Base-by-base conservation (phyloP, 2,797 vertebrate genomes). In the Eptatretus atami region DNA sequence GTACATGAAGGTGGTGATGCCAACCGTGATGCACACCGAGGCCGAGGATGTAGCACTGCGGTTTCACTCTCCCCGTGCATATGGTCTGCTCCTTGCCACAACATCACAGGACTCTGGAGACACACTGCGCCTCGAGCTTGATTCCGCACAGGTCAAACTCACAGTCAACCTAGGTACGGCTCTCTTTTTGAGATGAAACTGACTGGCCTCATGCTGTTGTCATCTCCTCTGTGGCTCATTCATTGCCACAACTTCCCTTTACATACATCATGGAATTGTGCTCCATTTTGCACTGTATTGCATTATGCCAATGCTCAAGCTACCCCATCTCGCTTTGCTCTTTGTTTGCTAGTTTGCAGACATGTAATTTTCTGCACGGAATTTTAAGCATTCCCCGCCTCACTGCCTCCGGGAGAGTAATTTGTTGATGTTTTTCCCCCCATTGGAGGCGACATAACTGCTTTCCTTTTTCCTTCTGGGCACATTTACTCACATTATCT, bases 131-230 rank as follows among this genome's bases (percentile, higher is more conserved):
- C 75, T 96, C 64, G 90, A 96, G 77, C 76, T 96, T 71, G 90
- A 96, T 13, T 81, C 83, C 15, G 84, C 86, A 13, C 79, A 82
- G 1, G 85, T 96, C 74, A 95, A 94, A 69, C 82, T 96, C 67
- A 96, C 84, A 73, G 83, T 96, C 76, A 96, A 96, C 72, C 68
- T 96, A 86, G 90, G 90, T 96, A 95, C 83, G 68, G 81, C 57
- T n/a, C 10, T 61, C 57, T 44, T 44, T 44, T 44, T 8, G 31
- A 44, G 31, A 44, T 44, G 31, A 44, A 44, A 44, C 31, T 5
- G 31, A 44, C 31, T 44, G 31, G 31, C 31, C 4, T 44, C 31
- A 44, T 44, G 31, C 31, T 44, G 31, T 44, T 8, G 4, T 44
- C 31, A 44, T 44, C 31, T 44, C 31, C 31, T 4, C 31, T 44